Conservation (phyloP, 1,140 invertebrate species). For the Prorops nasuta region DNA sequence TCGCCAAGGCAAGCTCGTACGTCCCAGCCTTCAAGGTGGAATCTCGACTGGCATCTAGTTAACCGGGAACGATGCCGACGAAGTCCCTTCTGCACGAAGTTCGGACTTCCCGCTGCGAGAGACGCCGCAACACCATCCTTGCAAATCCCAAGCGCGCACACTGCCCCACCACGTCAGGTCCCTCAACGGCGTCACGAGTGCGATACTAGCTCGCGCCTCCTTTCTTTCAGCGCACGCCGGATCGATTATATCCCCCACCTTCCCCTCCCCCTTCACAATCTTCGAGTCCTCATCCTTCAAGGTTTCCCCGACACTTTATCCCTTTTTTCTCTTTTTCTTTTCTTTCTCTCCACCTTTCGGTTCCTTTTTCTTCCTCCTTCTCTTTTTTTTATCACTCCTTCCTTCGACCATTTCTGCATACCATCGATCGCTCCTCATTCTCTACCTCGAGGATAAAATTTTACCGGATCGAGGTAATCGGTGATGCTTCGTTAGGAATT, state of each 20-base stretch:
- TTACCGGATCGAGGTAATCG: too few relatives aligned
- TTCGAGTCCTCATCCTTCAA: neutral
- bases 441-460: too few relatives aligned
- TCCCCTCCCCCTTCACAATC: neutral
- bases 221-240: conserved; percentile 30
- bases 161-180: neutral
- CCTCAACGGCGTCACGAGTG: conserved; percentile 17
- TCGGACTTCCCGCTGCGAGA: conserved; percentile 33
- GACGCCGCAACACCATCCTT: conserved; percentile 28
- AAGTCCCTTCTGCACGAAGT: conserved; percentile 34
- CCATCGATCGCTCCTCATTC: too few relatives aligned
- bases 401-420: too few relatives aligned
- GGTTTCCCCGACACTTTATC: neutral
- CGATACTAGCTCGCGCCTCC: conserved; percentile 32
- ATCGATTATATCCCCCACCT: conserved; percentile 29
- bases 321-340: neutral
- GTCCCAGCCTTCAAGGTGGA: conserved; percentile 36
- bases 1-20: conserved; percentile 20
- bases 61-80: conserved; percentile 32
- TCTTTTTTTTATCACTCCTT: neutral
- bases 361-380: neutral
- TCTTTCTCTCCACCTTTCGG: conserved; percentile 1
- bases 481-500: too few relatives aligned
- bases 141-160: neutral
- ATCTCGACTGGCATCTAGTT: conserved; percentile 38